Conservation (phyloP, 2,113 vertebrate species). For the Gymnocephalus cernua region DNA sequence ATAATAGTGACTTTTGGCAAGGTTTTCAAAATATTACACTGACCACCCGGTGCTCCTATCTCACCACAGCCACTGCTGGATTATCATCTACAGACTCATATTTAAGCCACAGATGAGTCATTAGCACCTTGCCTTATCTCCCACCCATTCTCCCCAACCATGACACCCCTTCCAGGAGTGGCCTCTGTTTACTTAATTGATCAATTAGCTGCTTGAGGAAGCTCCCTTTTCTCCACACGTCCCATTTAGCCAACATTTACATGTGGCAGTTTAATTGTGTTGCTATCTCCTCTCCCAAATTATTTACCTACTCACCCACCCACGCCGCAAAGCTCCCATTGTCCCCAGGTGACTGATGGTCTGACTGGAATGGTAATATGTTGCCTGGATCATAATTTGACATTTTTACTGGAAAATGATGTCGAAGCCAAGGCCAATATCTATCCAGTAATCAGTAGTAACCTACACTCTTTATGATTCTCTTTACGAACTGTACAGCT, state of each 20-base stretch:
- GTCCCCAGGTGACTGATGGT: constrained; percentile 59
- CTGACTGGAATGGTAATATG: constrained; percentile 67
- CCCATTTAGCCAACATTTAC: constrained; percentile 78
- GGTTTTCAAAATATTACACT: constrained; percentile 10
- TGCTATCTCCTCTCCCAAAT: constrained; percentile 73
- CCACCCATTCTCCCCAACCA: constrained; percentile 44
- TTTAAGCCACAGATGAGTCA: constrained; percentile 68
- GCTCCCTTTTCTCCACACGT: constrained; percentile 56
- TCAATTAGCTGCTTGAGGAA: constrained; percentile 80
- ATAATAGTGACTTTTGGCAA: constrained; percentile 7
- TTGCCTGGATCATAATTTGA: constrained; percentile 37
- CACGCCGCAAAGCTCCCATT: constrained; percentile 61
- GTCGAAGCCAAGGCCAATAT: constrained; percentile 8
- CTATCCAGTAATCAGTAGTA: background rate
- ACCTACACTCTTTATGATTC: background rate
- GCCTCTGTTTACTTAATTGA: constrained; percentile 81
- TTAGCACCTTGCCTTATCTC: constrained; percentile 68
- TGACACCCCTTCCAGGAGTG: constrained; percentile 40
- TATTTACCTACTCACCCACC: constrained; percentile 76
- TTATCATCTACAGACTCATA: constrained; percentile 57
- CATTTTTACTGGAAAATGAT: constrained; percentile 5
- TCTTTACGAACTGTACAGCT: constrained; percentile 2
- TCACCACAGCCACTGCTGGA: constrained; percentile 2
- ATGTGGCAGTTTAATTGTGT: constrained; percentile 78
- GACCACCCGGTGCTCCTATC: constrained; percentile 27